Evolutionary conservation across 64 coral and sea anemone species (phyloP).

Genomic region (Montipora foliosa): DNA sequence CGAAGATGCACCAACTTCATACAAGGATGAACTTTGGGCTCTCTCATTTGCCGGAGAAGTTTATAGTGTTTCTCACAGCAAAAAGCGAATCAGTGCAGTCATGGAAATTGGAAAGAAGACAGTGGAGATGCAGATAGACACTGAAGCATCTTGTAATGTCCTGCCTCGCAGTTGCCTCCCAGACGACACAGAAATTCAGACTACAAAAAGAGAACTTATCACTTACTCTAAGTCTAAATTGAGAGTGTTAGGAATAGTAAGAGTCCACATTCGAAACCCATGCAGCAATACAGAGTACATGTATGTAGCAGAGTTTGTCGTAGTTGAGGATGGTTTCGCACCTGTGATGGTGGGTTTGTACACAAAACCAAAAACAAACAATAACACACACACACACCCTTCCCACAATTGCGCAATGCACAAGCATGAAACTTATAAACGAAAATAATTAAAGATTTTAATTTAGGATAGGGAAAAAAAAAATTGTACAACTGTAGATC

Average conservation of each 20-base stretch:
- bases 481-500: too few species aligned
- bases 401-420: too few species aligned
- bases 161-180: not conserved
- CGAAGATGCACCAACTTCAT: not conserved
- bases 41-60: not conserved
- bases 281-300: not conserved
- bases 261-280: slow-evolving; percentile 15
- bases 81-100: slow-evolving; percentile 15
- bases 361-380: slow-evolving; percentile 2
- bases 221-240: slow-evolving; percentile 12
- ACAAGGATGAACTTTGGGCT: not conserved
- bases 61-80: not conserved
- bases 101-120: slow-evolving; percentile 31
- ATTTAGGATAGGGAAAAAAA: too few species aligned
- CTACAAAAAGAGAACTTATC: not conserved
- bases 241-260: not conserved
- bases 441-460: too few species aligned
- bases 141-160: slow-evolving; percentile 44
- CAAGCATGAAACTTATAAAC: too few species aligned
- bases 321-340: slow-evolving; percentile 2
- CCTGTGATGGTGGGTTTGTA: not conserved
- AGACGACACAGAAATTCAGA: not conserved
- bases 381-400: too few species aligned
- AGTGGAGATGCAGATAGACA: slow-evolving; percentile 6
- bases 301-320: slow-evolving; percentile 2